phyloP scores from a whole-genome alignment of 2,113 vertebrate genomes.

The Pithys albifrons region DNA sequence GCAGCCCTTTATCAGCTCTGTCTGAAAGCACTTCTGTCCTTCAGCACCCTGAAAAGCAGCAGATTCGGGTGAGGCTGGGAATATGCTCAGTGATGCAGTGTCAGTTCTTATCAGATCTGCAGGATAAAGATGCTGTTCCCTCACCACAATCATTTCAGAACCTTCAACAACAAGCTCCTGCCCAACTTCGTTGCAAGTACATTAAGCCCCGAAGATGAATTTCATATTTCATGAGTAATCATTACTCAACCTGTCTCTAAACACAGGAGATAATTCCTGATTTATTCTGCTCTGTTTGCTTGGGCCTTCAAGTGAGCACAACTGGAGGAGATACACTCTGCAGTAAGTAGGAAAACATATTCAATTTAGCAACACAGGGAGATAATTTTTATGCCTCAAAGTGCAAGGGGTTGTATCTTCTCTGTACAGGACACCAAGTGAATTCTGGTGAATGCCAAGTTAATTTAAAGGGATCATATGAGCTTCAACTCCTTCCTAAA shows the following conservation, averaged over 20 bases:
- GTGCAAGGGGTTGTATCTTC: not conserved
- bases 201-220: not conserved
- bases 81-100: not conserved
- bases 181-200: not conserved
- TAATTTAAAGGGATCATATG: not conserved
- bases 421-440: not conserved
- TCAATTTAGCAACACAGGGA: accelerated
- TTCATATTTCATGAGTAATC: conserved; percentile 17
- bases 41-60: not conserved
- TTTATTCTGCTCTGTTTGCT: conserved; percentile 44
- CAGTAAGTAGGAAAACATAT: not conserved
- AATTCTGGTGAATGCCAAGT: not conserved
- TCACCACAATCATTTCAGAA: not conserved
- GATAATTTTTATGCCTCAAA: not conserved
- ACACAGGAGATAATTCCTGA: not conserved
- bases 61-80: not conserved
- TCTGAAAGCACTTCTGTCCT: conserved; percentile 11
- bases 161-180: not conserved
- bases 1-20: not conserved
- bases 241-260: conserved; percentile 39
- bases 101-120: not conserved
- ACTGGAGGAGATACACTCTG: not conserved
- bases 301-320: not conserved
- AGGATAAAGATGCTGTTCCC: not conserved
- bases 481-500: not conserved